phyloP scores from a whole-genome alignment of 2,113 vertebrate species.

The Stegastes partitus region DNA sequence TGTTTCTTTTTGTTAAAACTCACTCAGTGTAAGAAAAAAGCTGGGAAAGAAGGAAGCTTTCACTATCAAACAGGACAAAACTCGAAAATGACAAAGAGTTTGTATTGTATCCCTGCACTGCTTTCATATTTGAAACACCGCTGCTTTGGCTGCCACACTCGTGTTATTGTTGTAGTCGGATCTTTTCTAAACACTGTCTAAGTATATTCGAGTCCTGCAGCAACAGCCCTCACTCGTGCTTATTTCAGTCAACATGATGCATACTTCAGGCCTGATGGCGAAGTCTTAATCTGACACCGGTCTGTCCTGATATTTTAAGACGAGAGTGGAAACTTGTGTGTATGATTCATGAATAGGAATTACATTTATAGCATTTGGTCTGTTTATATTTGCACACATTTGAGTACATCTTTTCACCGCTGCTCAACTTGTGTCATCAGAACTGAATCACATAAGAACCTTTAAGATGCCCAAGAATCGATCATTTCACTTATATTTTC shows the following conservation, averaged over 20 bases:
- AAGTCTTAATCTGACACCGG: constrained; percentile 29
- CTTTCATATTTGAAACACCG: not conserved
- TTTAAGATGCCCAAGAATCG: too few species aligned
- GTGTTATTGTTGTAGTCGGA: constrained; percentile 66
- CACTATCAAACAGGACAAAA: not conserved
- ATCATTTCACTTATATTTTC: too few species aligned
- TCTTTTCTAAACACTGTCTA: constrained; percentile 57
- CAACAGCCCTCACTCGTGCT: constrained; percentile 65
- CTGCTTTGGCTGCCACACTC: constrained; percentile 40
- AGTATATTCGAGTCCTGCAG: constrained; percentile 62
- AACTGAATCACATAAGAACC: not conserved
- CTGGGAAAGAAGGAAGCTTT: fast-evolving
- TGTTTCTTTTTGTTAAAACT: not conserved
- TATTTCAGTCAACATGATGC: constrained; percentile 66
- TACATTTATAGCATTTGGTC: constrained; percentile 30
- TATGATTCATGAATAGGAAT: constrained; percentile 45
- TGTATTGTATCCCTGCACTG: not conserved
- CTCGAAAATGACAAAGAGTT: constrained; percentile 5
- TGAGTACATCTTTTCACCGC: not conserved
- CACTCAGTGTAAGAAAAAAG: not conserved
- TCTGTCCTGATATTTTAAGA: constrained; percentile 50
- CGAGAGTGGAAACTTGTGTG: constrained; percentile 39
- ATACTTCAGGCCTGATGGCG: constrained; percentile 52
- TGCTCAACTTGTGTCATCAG: not conserved
- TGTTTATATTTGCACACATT: constrained; percentile 9